Conservation (phyloP, 2,888 invertebrate species). For the Euzophera pinguis region DNA sequence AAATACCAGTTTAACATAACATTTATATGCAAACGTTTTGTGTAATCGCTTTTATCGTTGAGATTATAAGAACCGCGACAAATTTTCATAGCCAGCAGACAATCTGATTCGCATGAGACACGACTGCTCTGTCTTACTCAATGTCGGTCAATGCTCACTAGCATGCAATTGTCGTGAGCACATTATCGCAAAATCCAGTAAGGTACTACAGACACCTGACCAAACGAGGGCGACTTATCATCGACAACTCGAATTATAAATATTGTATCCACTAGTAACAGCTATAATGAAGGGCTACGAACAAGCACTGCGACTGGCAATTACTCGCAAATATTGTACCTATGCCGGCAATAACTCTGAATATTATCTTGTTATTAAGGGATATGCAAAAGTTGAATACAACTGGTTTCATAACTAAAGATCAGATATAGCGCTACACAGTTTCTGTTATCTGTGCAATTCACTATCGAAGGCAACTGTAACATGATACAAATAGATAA, state of each 20-base stretch:
- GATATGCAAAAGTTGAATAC: constrained; percentile 37
- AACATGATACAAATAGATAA: constrained; percentile 3
- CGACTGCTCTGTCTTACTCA: constrained; percentile 13
- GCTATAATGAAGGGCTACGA: constrained; percentile 44
- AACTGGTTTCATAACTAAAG: constrained; percentile 27
- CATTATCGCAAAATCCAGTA: constrained; percentile 29
- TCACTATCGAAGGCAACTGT: constrained; percentile 19
- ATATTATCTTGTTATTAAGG: constrained; percentile 56
- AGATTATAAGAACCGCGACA: not conserved
- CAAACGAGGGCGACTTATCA: constrained; percentile 50
- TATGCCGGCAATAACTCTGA: constrained; percentile 44
- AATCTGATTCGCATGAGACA: constrained; percentile 5
- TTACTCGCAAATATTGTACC: constrained; percentile 31
- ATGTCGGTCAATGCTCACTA: constrained; percentile 38
- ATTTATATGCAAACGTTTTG: not conserved
- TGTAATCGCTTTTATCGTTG: constrained; percentile 4
- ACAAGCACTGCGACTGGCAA: constrained; percentile 35
- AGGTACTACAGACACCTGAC: constrained; percentile 39
- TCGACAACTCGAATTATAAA: constrained; percentile 44
- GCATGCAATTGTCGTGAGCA: constrained; percentile 27
- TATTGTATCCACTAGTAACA: constrained; percentile 42
- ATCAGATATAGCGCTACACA: constrained; percentile 30
- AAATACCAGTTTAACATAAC: not conserved
- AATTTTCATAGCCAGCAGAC: not conserved
- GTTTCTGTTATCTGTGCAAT: constrained; percentile 36